Base-by-base conservation (phyloP, 1,140 invertebrate species). In the Hyposmocoma kahamanoa region DNA sequence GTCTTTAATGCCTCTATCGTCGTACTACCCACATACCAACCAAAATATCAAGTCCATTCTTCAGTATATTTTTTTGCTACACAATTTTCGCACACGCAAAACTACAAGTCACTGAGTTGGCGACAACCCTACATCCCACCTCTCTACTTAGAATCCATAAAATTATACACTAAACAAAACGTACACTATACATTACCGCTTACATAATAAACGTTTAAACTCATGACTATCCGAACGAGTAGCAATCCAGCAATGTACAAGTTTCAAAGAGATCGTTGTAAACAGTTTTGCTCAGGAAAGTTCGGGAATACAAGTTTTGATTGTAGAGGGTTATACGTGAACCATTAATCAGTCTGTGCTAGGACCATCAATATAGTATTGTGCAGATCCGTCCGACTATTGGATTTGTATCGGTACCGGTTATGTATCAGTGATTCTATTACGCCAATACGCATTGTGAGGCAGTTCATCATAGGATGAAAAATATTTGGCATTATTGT, bases 331-430 rank as follows among this genome's bases (percentile, higher is more conserved):
- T n/a, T n/a, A n/a, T n/a, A n/a, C n/a, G n/a, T n/a, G n/a, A 56
- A 73, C 67, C 80, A 84, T 84, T 84, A 81, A 84, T 84, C 80
- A 81, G 80, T 81, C 80, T 84, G 72, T 74, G 64, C 69, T 47
- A 68, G 75, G 74, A 80, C 76, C 80, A 84, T 84, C 80, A 84
- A 84, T 84, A 84, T 78, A 84, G 62, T 69, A 84, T 84, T 81
- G 76, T 75, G 66, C 67, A 69, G 67, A 76, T 76, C 76, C 77
- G 77, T 80, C 74, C 74, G 72, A 76, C 71, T 66, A 77, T 79
- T 76, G 67, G 77, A 78, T 77, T 72, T 72, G 62, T 76, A 53
- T 74, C 9, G 11, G 62, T 80, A 76, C 72, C 74, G 77, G 76
- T 77, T 79, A 80, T 79, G 66, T 79, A 80, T 71, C 63, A 63